Evolutionary conservation across 1,140 invertebrate genomes (phyloP), one percentile per base, ranked within the genome.

Genomic region (Drusus annulatus): DNA sequence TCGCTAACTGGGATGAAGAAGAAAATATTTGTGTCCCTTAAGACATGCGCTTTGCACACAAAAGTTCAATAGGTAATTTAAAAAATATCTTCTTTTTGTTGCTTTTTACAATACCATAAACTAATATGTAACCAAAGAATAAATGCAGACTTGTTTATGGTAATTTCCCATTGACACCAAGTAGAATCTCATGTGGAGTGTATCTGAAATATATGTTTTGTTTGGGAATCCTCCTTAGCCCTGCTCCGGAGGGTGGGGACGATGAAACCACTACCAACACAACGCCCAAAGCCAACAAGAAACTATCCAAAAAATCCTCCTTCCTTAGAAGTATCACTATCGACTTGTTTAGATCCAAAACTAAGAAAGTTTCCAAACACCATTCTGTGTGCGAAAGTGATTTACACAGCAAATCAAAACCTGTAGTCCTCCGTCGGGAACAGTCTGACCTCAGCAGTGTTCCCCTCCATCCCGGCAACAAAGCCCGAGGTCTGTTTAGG

Each of bases 271-370:
- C 89, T 84, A 87, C 89, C 81, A 87, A 88, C 65, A 88, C 87
- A 84, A 89, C 89, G 56, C 88, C 89, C 84, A 90, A 90, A 88
- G 87, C 88, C 84, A 89, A 89, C 87, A 90, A 90, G 88, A 90
- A 90, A 88, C 84, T 90, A 73, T 90, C 89, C 15, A 90, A 90
- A 88, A 90, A 89, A 83, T 87, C 89, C 45, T 90, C 89, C 77
- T 90, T 90, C 85, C 88, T 90, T 79, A 89, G 89, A 87, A 90
- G 89, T 84, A 88, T 89, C 58, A 89, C 89, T 50, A 87, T 90
- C 71, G 89, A 90, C 85, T 84, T 90, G 76, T 90, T 90, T 86
- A 86, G 89, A 78, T 87, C 88, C 83, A 90, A 90, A 88, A 88
- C 88, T 15, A 87, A 87, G 81, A 90, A 90, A 83, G 87, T 89